phyloP scores from a whole-genome alignment of 2,888 invertebrate genomes.

The Dendrolimus pini region DNA sequence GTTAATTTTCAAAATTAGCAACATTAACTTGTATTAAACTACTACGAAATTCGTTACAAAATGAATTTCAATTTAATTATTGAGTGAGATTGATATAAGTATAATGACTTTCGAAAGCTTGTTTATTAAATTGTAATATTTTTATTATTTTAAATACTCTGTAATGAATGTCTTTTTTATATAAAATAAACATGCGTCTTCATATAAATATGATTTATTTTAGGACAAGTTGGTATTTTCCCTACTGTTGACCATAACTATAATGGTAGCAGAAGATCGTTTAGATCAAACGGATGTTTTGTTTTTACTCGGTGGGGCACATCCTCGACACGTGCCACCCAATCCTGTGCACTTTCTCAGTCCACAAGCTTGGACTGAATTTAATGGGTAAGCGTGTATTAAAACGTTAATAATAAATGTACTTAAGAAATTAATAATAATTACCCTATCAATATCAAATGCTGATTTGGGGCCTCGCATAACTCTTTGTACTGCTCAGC shows the following conservation, averaged over 20 bases:
- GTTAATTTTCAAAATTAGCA: too few relatives aligned
- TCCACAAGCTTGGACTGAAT: conserved; percentile 59
- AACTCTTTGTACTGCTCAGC: too few relatives aligned
- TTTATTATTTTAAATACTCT: too few relatives aligned
- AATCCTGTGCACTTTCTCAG: conserved; percentile 58
- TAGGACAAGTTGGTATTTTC: conserved; percentile 95
- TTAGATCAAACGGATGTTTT: conserved; percentile 84
- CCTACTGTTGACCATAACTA: conserved; percentile 83
- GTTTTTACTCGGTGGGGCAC: conserved; percentile 91
- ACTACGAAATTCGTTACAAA: neutral
- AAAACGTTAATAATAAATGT: neutral
- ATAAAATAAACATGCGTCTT: too few relatives aligned
- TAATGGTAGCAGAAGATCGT: conserved; percentile 77
- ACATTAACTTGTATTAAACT: too few relatives aligned
- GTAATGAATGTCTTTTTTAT: too few relatives aligned
- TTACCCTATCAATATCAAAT: neutral
- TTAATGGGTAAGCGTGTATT: conserved; percentile 43
- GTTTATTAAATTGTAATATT: too few relatives aligned
- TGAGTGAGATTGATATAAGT: too few relatives aligned
- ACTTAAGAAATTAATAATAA: neutral
- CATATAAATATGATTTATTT: neutral
- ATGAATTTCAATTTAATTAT: too few relatives aligned
- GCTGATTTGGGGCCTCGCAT: too few relatives aligned
- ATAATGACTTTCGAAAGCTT: too few relatives aligned
- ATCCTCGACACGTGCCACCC: conserved; percentile 38